A percentile compares a stretch with the other conserved stretches of the same genome.
Evolutionary conservation across 2,113 vertebrate genomes (phyloP).

Genomic region (Sebastes fasciatus): DNA sequence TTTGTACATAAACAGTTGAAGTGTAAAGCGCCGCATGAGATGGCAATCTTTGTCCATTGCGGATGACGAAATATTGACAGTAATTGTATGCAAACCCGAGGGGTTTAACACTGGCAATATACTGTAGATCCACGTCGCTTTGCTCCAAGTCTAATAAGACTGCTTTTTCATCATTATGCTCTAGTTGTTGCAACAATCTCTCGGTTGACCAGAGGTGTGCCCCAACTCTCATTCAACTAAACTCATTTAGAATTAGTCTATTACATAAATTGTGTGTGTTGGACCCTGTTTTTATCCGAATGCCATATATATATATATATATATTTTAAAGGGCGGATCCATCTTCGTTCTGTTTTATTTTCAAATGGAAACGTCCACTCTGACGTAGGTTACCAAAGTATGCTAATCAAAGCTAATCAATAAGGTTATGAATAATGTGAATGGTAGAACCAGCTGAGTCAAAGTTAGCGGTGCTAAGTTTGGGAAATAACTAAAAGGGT

Average conservation of each 20-base stretch:
- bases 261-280: not conserved
- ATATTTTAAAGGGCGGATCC: no score
- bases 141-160: not conserved
- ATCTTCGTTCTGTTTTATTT: no score
- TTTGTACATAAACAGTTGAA: not conserved
- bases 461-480: no score
- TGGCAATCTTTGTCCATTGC: not conserved
- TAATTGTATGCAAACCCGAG: constrained; percentile 2
- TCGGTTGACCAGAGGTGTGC: constrained; percentile 5
- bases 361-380: no score
- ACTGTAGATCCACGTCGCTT: constrained; percentile 7
- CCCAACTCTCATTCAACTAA: not conserved
- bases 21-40: not conserved
- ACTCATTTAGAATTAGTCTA: not conserved
- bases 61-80: not conserved
- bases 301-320: not conserved
- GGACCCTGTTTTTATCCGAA: not conserved
- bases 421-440: no score
- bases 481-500: no score
- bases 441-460: no score
- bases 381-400: no score
- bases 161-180: not conserved
- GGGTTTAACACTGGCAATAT: not conserved
- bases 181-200: not conserved
- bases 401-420: no score